Evolutionary conservation across 2,797 vertebrate species (phyloP).

Genomic region (Salarias fasciatus): DNA sequence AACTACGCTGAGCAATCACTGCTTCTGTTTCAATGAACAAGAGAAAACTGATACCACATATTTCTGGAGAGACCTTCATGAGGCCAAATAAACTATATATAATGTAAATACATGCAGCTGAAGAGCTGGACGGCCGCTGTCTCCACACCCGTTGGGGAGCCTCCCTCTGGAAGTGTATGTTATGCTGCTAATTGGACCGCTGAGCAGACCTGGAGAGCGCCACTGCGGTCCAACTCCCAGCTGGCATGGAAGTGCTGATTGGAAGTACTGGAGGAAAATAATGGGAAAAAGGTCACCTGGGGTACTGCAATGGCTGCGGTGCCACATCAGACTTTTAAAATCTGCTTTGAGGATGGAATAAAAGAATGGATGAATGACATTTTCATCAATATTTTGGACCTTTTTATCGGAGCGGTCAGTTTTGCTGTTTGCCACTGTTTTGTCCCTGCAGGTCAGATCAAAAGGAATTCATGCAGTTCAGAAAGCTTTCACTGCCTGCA

Average conservation of each 20-base stretch:
- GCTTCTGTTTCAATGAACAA: too few species aligned
- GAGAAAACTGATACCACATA: too few species aligned
- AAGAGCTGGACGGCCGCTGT: not conserved
- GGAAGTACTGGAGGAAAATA: slow-evolving; percentile 19
- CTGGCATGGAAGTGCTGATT: slow-evolving; percentile 5
- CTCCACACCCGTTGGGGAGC: not conserved
- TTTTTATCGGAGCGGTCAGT: not conserved
- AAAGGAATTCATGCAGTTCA: not conserved
- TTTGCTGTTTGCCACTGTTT: not conserved
- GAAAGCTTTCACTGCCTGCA: not conserved
- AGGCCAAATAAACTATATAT: not conserved
- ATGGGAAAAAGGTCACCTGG: slow-evolving; percentile 34
- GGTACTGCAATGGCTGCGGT: slow-evolving; percentile 25
- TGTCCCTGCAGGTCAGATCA: not conserved
- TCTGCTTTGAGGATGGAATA: slow-evolving; percentile 15
- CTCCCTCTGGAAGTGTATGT: not conserved
- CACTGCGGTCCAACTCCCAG: slow-evolving; percentile 42
- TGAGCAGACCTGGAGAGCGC: slow-evolving; percentile 21
- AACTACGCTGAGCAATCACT: too few species aligned
- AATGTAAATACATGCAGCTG: not conserved
- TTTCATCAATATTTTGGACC: not conserved
- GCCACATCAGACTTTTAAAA: slow-evolving; percentile 25
- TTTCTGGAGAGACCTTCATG: not conserved
- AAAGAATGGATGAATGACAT: too few species aligned
- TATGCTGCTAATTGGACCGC: not conserved